phyloP scores from a whole-genome alignment of 2,797 vertebrate species.

The Pangasius krempfi region DNA sequence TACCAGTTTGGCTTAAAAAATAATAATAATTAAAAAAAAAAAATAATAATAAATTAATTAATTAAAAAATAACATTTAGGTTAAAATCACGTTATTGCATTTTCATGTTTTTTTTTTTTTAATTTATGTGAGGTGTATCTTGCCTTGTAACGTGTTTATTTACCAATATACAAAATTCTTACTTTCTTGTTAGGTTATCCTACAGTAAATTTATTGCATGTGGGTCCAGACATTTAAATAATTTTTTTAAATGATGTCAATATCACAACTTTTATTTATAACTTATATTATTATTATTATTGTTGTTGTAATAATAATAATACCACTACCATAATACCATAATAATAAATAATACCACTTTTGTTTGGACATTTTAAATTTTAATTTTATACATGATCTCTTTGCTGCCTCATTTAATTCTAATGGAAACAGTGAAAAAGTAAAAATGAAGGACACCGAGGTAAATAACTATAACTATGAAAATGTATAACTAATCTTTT shows the following conservation, averaged over 20 bases:
- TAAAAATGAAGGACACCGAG: neutral
- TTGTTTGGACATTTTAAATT: neutral
- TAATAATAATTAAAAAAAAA: too few relatives aligned
- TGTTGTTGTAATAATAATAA: too few relatives aligned
- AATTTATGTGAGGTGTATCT: neutral
- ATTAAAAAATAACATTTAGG: neutral
- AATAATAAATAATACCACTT: too few relatives aligned
- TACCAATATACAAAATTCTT: neutral
- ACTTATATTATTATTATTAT: too few relatives aligned
- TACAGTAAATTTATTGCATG: too few relatives aligned
- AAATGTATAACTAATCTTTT: neutral
- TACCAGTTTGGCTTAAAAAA: neutral
- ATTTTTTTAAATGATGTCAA: too few relatives aligned
- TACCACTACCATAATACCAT: too few relatives aligned
- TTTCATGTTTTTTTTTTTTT: neutral
- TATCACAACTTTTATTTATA: too few relatives aligned
- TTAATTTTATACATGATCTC: neutral
- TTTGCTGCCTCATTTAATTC: neutral
- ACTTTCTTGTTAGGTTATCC: neutral
- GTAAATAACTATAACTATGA: neutral
- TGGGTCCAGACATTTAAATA: too few relatives aligned
- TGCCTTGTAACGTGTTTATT: neutral
- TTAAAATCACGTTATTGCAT: neutral
- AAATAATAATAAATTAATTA: too few relatives aligned
- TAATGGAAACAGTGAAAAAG: neutral